A percentile compares a stretch with the other conserved stretches of the same genome.
Conservation (phyloP, 2,888 invertebrate genomes). For the Villa cingulata region DNA sequence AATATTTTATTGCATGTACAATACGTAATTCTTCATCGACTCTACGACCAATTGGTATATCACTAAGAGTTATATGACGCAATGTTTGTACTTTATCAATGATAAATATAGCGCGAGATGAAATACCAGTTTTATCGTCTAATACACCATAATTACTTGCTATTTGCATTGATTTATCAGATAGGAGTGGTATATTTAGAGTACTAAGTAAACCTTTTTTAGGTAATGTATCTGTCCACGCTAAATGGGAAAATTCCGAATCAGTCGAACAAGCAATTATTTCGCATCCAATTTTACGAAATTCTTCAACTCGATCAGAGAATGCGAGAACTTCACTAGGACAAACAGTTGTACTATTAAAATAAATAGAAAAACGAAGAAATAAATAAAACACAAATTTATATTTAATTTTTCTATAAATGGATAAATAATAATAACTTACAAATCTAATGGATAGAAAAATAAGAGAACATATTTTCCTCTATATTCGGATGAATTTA, state of each 20-base stretch:
- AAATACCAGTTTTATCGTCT: constrained; percentile 81
- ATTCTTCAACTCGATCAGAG: constrained; percentile 76
- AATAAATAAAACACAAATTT: neutral
- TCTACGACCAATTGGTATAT: constrained; percentile 82
- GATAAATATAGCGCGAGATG: constrained; percentile 91
- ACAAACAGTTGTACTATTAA: constrained; percentile 59
- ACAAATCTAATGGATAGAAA: constrained; percentile 89
- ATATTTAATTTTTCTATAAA: neutral
- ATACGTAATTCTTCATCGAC: constrained; percentile 90
- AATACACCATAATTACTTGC: constrained; percentile 79
- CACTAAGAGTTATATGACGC: constrained; percentile 91
- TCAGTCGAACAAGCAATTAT: constrained; percentile 89
- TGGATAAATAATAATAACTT: constrained; percentile 34
- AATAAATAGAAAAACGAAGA: neutral
- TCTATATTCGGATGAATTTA: constrained; percentile 60
- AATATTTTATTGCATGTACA: constrained; percentile 94
- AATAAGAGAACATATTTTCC: constrained; percentile 88
- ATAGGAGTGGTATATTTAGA: constrained; percentile 87
- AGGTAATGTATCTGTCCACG: constrained; percentile 90
- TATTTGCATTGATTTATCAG: constrained; percentile 82
- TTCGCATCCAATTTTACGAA: constrained; percentile 71
- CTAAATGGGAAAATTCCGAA: constrained; percentile 92
- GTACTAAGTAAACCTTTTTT: constrained; percentile 89
- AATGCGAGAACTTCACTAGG: constrained; percentile 96
- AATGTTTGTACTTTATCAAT: constrained; percentile 79